Base-by-base conservation (phyloP, 2,113 vertebrate genomes). In the Astur gentilis region DNA sequence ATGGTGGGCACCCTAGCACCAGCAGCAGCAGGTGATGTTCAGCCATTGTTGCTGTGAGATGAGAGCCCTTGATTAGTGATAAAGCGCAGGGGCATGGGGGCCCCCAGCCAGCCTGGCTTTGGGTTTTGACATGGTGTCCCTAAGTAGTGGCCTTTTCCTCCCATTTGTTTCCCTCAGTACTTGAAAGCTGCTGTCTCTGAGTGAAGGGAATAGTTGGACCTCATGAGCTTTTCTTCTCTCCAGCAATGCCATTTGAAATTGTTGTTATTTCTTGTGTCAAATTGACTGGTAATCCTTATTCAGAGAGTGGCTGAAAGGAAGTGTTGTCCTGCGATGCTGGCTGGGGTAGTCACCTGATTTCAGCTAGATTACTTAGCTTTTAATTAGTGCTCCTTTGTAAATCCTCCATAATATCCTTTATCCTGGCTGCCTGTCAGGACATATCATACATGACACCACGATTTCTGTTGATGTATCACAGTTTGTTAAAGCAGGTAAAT, bases 341-440 rank as follows among this genome's bases (percentile, higher is more conserved):
- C 89, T 86, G 34, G 71, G 61, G 27, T 60, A 67, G 62, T 57
- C 36, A 55, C 25, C 44, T 79, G 80, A 83, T 83, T 20, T 57
- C 72, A 89, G 58, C 25, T 64, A 80, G 60, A 87, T 89, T 87
- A 89, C 21, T 60, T 38, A 91, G 76, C 78, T 95, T 79, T 94
- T 97, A 96, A 97, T 97, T 96, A 96, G 65, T 3, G 9, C 36
- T 95, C 64, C n/a, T 45, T 84, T 76, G 7, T 94, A 82, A 87
- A 60, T 38, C 64, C 87, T 95, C 52, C 18, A 58, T 71, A 55
- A 62, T 15, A 49, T 21, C 81, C 34, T 66, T 66, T n/a, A 62
- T 12, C 26, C 85, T 79, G 58, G 22, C 57, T 83, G 55, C 32
- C 44, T 77, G 55, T 50, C 71, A 58, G 94, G 72, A 79, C 10